Base-by-base conservation (phyloP, 1,140 invertebrate species). In the Drosophila mayri region DNA sequence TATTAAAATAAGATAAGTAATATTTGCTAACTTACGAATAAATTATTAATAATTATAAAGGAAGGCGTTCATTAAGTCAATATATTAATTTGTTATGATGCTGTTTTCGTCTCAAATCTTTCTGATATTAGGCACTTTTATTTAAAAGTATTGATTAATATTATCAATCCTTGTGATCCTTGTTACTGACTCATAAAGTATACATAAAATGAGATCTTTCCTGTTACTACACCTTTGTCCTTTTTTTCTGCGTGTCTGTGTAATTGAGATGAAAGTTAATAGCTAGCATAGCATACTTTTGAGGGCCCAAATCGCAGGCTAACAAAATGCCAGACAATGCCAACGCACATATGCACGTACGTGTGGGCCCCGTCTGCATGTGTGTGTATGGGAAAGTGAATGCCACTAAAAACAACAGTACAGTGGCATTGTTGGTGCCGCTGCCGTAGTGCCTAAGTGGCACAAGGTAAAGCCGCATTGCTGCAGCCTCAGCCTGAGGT, bases 251-350 rank as follows among this genome's bases (percentile, higher is more conserved):
- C 55, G 49, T 68, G 76, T 60, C 52, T 72, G 83, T 81, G 86
- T 88, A 88, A 88, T 88, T 88, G 84, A 87, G 84, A 88, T 88
- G 84, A 88, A 88, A 88, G 84, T 87, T 88, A 88, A 88, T 88
- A 81, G 78, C 76, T 82, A 75, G 67, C 76, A 80, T 81, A 88
- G 80, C 84, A 78, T 84, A 84, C 85, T 90, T 84, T 84, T 43
- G 64, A 84, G 80, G 68, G 80, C 68, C 85, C 80, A 78, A 88
- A 88, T 88, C 84, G 84, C 80, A 71, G 54, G 80, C 76, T 67
- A 88, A 88, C 84, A 78, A 88, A 88, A 79, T 79, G 80, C 80
- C 80, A 87, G 84, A 87, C 85, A 87, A 87, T 83, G 64, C 74
- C 67, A 81, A 46, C 54, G 35, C 47, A 30, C 49, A 22, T 47